phyloP scores from a whole-genome alignment of 1,140 invertebrate species.

The Lerema accius region DNA sequence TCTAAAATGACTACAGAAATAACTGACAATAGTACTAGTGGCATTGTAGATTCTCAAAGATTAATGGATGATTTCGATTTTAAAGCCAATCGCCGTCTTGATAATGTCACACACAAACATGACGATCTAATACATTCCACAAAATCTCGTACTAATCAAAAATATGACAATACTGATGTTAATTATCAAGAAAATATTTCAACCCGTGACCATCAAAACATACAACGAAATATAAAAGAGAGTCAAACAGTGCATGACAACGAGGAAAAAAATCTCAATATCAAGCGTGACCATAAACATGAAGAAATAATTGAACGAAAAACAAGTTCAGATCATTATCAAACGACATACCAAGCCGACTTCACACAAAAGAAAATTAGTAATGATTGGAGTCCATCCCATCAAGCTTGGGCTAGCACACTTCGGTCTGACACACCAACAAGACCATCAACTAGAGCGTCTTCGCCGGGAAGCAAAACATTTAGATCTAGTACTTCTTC shows the following conservation, averaged over 20 bases:
- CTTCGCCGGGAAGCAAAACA: conserved; percentile 75
- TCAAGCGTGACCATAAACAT: conserved; percentile 52
- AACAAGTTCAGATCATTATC: conserved; percentile 75
- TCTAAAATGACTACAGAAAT: conserved; percentile 53
- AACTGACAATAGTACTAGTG: conserved; percentile 42
- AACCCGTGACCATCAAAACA: conserved; percentile 19
- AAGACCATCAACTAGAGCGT: conserved; percentile 66
- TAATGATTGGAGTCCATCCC: conserved; percentile 86
- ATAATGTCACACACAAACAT: conserved; percentile 40
- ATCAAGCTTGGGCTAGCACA: conserved; percentile 88
- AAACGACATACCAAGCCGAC: conserved; percentile 84
- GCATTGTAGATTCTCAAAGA: conserved; percentile 70
- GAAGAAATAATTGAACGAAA: conserved; percentile 59
- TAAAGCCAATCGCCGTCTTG: conserved; percentile 45
- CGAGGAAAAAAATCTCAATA: conserved; percentile 44
- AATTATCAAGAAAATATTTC: conserved; percentile 19
- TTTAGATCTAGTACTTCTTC: conserved; percentile 79
- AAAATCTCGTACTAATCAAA: conserved; percentile 21
- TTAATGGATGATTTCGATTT: conserved; percentile 67
- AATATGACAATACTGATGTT: conserved; percentile 27
- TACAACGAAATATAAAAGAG: conserved; percentile 14
- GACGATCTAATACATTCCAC: conserved; percentile 29
- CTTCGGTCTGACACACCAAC: conserved; percentile 84
- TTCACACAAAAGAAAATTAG: conserved; percentile 84
- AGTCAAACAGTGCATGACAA: conserved; percentile 29